Base-by-base conservation (phyloP, 2,888 invertebrate species). In the Proisotoma minuta region DNA sequence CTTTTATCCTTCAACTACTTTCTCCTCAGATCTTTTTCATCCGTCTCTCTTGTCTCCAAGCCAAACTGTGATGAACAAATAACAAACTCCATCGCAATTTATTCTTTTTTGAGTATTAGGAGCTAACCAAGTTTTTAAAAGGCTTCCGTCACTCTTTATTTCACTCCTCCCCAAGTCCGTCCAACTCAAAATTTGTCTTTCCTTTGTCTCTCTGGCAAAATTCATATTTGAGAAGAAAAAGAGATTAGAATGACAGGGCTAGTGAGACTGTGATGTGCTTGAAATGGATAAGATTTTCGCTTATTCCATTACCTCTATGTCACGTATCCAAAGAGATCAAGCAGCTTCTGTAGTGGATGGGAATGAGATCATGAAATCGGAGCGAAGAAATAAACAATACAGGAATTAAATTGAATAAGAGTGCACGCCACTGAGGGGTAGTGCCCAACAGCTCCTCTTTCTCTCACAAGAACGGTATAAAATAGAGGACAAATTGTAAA, bases 111-210 rank as follows among this genome's bases (percentile, higher is more conserved):
- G 20, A 27, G 51, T 51, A 51, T 51, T 51, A 51, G 51, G 28
- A 51, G 51, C 51, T 51, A 51, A 51, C 51, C 51, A n/a, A 34
- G 49, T 58, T 23, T 58, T 39, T 24, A 34, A 29, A 24, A 23
- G 26, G 26, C 56, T 40, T 63, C 52, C 50, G 59, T 58, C 53
- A 29, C 53, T 54, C 54, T 34, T 54, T 62, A 48, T 62, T 48
- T 60, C 53, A 49, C 57, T 49, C 54, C 22, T n/a, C 51, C 34
- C 34, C 34, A 34, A 15, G 34, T 34, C 27, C 28, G 5, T 61
- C 56, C 56, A 29, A 39, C 51, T 48, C 51, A 27, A 52, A 47
- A 26, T 28, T 39, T 47, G 40, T 50, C 52, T 51, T 23, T 61
- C 57, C 59, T 23, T 56, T 40, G 54, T 57, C 43, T 47, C 52